phyloP scores from a whole-genome alignment of 1,140 invertebrate species.

The Ceratosolen fusciceps region DNA sequence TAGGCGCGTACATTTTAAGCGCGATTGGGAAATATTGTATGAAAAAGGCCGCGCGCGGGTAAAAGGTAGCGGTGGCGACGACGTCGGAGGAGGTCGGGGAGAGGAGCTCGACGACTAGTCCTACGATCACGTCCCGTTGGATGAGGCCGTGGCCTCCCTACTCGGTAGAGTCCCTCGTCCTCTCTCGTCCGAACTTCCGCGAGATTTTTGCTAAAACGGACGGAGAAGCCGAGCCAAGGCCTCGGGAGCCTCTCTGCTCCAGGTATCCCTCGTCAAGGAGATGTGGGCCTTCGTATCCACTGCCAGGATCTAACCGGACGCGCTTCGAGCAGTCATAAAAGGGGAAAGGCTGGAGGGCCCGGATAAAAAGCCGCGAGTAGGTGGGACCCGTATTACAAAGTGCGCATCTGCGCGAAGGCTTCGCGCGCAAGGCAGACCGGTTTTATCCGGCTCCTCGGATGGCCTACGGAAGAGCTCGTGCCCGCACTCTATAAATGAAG shows the following conservation, averaged over 20 bases:
- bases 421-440: constrained; percentile 32
- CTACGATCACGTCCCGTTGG: background rate
- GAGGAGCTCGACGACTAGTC: background rate
- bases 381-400: constrained; percentile 27
- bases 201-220: too few relatives aligned
- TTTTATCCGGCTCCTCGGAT: background rate
- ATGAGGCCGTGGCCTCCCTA: too few relatives aligned
- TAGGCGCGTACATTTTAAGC: background rate
- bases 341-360: background rate
- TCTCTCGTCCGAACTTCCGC: too few relatives aligned
- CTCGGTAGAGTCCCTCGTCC: background rate
- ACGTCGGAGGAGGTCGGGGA: too few relatives aligned
- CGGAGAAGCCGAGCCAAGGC: too few relatives aligned
- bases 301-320: constrained; percentile 6
- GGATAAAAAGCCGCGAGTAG: constrained; percentile 20
- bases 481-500: constrained; percentile 30
- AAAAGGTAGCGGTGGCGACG: background rate
- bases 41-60: background rate
- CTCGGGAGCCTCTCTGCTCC: background rate
- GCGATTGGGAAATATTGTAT: background rate
- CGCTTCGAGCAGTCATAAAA: constrained; percentile 11
- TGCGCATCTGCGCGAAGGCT: constrained; percentile 10
- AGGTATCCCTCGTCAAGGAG: background rate
- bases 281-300: background rate
- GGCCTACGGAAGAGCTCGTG: constrained; percentile 1